Evolutionary conservation across 2,888 invertebrate genomes (phyloP).

Genomic region (Clistopyga incitator): DNA sequence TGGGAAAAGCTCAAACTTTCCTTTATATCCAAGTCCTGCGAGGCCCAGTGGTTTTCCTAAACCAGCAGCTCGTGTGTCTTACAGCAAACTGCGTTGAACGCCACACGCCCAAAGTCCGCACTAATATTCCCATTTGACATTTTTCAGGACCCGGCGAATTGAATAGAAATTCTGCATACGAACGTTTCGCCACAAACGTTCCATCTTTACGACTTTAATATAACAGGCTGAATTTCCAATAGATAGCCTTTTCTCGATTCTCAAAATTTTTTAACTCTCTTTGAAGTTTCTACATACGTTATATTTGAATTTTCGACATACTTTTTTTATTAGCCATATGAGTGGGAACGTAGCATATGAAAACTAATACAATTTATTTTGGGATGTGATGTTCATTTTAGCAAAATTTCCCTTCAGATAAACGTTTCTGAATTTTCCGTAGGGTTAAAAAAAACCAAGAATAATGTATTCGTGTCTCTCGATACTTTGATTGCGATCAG

Average conservation of each 20-base stretch:
- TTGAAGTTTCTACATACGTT: no score
- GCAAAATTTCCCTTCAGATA: not conserved
- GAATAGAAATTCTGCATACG: conserved; percentile 20
- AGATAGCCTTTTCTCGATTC: not conserved
- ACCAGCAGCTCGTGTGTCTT: conserved; percentile 41
- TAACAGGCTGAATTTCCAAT: not conserved
- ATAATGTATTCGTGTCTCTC: conserved; percentile 21
- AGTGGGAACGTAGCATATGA: no score
- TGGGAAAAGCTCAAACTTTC: conserved; percentile 56
- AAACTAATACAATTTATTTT: not conserved
- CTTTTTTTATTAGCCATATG: not conserved
- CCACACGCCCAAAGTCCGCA: not conserved
- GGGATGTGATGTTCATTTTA: not conserved
- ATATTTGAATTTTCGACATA: not conserved
- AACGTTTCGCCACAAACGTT: not conserved
- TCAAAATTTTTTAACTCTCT: not conserved
- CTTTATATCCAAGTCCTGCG: conserved; percentile 52
- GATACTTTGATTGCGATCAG: conserved; percentile 60
- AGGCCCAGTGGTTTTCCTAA: conserved; percentile 33
- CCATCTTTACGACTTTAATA: conserved; percentile 12
- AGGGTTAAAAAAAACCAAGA: conserved; percentile 10
- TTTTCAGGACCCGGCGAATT: not conserved
- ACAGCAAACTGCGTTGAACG: conserved; percentile 22
- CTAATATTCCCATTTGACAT: conserved; percentile 14
- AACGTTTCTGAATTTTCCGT: not conserved